These are phyloP conservation scores for Ctenomys sociabilis DNA, from an alignment of 2,113 vertebrate species.

Conservation along the genomic window DNA sequence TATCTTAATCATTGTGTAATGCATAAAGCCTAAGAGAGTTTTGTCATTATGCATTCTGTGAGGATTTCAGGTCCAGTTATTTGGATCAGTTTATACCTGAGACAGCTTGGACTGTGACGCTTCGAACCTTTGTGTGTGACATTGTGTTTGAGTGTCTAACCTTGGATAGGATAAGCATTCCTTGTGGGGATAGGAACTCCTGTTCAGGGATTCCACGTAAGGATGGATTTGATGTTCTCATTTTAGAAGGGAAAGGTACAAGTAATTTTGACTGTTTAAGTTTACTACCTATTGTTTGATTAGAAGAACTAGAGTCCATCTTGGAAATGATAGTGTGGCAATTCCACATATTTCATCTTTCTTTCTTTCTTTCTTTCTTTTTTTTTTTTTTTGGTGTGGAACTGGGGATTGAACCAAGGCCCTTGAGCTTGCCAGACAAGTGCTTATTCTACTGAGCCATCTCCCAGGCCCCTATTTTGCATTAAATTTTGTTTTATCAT, in stretches of 20 bases:
- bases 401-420: no score
- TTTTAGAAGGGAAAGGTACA: neutral
- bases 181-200: neutral
- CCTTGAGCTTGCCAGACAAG: no score
- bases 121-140: neutral
- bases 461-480: neutral
- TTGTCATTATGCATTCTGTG: neutral
- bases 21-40: neutral
- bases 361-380: no score
- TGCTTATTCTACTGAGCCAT: no score
- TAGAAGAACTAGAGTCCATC: neutral
- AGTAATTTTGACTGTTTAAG: neutral
- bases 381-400: no score
- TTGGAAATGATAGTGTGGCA: neutral
- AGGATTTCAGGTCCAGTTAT: neutral
- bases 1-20: neutral
- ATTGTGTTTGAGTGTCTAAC: neutral
- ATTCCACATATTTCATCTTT: neutral
- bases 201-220: neutral
- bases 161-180: no score
- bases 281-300: neutral
- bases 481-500: neutral
- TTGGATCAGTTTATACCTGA: neutral
- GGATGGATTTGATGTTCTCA: neutral
- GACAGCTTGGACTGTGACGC: neutral